These are phyloP conservation scores for Papilio glaucus DNA, from an alignment of 1,140 invertebrate genomes.

Conservation along the genomic window DNA sequence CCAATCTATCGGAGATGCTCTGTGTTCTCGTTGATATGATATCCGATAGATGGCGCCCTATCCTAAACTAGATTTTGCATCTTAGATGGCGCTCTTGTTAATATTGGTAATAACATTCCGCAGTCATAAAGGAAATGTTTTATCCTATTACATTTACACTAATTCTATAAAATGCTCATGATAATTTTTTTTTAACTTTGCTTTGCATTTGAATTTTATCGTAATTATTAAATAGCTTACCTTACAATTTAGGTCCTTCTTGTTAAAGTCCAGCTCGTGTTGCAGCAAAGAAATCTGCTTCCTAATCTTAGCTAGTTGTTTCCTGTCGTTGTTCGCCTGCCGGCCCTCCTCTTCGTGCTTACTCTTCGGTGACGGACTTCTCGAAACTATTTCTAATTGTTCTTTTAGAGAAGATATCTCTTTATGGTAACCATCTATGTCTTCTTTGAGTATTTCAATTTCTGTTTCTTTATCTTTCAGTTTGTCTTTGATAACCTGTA, in stretches of 20 bases:
- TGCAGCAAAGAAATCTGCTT: conserved; percentile 85
- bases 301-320: conserved; percentile 72
- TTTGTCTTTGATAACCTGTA: conserved; percentile 70
- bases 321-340: conserved; percentile 62
- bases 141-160: no score
- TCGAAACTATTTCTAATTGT: conserved; percentile 68
- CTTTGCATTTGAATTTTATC: no score
- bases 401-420: conserved; percentile 75
- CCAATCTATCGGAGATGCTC: no score
- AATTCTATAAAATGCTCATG: no score
- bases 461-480: conserved; percentile 80
- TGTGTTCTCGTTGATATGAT: no score
- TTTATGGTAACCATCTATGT: conserved; percentile 77
- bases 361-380: conserved; percentile 71
- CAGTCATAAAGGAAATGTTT: no score
- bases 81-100: no score
- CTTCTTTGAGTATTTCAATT: conserved; percentile 81
- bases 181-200: no score
- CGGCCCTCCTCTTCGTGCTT: conserved; percentile 66
- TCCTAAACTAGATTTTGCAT: no score
- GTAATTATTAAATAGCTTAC: conserved; percentile 46
- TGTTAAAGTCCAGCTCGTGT: conserved; percentile 83
- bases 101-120: no score
- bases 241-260: conserved; percentile 80
- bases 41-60: no score